Percentiles rank a stretch among this genome's conserved stretches.
Conservation (phyloP, 2,888 invertebrate genomes). For the Hypena proboscidalis region DNA sequence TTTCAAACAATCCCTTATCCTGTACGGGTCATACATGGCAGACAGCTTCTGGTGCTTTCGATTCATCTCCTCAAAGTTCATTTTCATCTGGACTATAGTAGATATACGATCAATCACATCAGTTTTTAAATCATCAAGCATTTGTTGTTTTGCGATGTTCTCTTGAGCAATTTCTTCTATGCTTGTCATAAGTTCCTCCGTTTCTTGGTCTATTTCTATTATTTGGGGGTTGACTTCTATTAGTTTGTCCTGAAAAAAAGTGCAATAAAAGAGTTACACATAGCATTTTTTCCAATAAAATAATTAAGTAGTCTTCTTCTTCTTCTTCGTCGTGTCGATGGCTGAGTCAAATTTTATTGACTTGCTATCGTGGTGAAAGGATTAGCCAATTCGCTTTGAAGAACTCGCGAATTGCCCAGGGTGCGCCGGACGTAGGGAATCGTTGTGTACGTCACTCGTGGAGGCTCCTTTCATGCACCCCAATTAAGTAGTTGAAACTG, state of each 20-base stretch:
- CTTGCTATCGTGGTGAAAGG: too few species aligned
- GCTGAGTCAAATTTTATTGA: too few species aligned
- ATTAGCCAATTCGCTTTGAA: too few species aligned
- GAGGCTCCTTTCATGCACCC: too few species aligned
- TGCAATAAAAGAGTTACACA: neutral
- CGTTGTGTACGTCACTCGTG: too few species aligned
- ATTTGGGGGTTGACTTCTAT: constrained; percentile 89
- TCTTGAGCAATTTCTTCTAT: constrained; percentile 88
- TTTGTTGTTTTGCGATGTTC: constrained; percentile 88
- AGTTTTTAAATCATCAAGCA: constrained; percentile 83
- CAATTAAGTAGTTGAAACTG: too few species aligned
- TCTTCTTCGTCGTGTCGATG: too few species aligned
- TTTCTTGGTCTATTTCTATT: constrained; percentile 87
- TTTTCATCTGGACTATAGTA: constrained; percentile 88
- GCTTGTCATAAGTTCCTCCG: constrained; percentile 89
- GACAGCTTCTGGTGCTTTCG: constrained; percentile 89
- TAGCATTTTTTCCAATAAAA: too few species aligned
- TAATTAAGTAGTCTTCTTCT: too few species aligned
- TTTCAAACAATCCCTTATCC: constrained; percentile 84
- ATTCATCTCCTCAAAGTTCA: constrained; percentile 89
- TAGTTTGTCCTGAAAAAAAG: constrained; percentile 86
- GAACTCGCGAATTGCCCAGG: too few species aligned
- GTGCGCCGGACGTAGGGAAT: too few species aligned
- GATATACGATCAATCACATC: constrained; percentile 88
- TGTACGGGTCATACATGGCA: constrained; percentile 89